Base-by-base conservation (phyloP, 2,888 invertebrate genomes). In the Diarsia mendica region DNA sequence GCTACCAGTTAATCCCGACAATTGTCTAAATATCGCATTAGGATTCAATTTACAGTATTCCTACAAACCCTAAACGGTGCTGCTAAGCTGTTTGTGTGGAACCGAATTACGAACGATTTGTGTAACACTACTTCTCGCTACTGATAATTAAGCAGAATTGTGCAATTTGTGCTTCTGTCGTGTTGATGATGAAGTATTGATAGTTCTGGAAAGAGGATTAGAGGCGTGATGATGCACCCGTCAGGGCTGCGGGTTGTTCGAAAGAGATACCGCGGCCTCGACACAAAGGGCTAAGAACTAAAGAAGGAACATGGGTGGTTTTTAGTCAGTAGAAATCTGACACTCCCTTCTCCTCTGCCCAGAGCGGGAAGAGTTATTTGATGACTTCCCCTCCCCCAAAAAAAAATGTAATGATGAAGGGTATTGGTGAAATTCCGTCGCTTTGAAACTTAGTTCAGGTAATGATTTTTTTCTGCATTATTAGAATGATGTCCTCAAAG, bases 21-120 rank as follows among this genome's bases (percentile, higher is more conserved):
- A 55, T 49, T 58, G 9, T 61, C 60, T 55, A 67, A 51, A 65
- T 70, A 84, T 53, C 28, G 39, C 48, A 67, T 61, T 51, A 33
- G n/a, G 23, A 69, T 77, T 80, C 72, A 80, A 84, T 83, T 71
- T 39, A 60, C 55, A 49, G 28, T 51, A 55, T 74, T 61, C 55
- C 53, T 55, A 39, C 18, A 20, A 53, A 15, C 58, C 2, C 28
- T 58, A 55, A 55, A 63, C 23, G 23, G 51, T 18, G 23, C 64
- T 74, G 46, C 55, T 82, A 79, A 79, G 66, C 80, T 46, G 67
- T 72, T 64, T 55, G 33, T 46, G 55, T 48, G 23, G 44, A 20
- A 33, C 44, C 60, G 20, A 67, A 74, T 82, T 79, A 67, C 79
- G 33, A 61, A 74, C 20, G 64, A 46, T 67, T 74, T 70, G 48